Conservation (phyloP, 2,888 invertebrate species). For the Proisotoma minuta region DNA sequence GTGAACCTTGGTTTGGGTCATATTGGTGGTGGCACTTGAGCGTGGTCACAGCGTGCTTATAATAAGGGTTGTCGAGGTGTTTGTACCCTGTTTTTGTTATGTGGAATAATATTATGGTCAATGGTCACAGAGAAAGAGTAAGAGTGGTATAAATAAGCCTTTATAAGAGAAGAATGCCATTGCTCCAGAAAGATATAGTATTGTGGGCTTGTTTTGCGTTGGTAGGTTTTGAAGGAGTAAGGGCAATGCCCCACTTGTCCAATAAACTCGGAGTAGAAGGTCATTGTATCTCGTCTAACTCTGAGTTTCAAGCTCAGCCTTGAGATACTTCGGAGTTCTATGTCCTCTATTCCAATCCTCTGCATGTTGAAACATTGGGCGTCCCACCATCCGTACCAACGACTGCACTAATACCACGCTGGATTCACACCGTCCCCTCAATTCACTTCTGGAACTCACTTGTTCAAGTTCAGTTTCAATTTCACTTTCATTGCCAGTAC, state of each 20-base stretch:
- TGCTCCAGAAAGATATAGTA: conserved; percentile 1
- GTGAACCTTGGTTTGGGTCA: conserved; percentile 9
- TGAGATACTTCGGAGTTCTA: conserved; percentile 42
- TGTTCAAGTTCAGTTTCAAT: conserved; percentile 32
- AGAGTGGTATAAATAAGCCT: too few relatives aligned
- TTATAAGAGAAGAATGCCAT: too few relatives aligned
- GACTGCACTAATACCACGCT: not conserved
- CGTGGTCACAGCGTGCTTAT: not conserved
- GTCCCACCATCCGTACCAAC: not conserved
- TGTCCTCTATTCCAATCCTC: conserved; percentile 29
- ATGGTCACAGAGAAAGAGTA: not conserved
- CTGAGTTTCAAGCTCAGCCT: conserved; percentile 26
- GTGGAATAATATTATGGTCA: not conserved
- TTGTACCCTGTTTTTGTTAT: too few relatives aligned
- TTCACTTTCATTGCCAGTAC: conserved; percentile 33
- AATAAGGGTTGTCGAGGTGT: not conserved
- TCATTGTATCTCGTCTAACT: conserved; percentile 39
- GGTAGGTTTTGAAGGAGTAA: conserved; percentile 4
- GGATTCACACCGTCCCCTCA: not conserved
- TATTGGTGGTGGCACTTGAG: not conserved
- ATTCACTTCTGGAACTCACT: conserved; percentile 10
- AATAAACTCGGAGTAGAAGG: conserved; percentile 38
- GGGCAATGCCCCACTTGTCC: conserved; percentile 41
- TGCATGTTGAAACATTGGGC: not conserved
- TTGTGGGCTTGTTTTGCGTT: not conserved